Evolutionary conservation across 2,113 vertebrate species (phyloP).

Genomic region (Callocephalon fimbriatum): DNA sequence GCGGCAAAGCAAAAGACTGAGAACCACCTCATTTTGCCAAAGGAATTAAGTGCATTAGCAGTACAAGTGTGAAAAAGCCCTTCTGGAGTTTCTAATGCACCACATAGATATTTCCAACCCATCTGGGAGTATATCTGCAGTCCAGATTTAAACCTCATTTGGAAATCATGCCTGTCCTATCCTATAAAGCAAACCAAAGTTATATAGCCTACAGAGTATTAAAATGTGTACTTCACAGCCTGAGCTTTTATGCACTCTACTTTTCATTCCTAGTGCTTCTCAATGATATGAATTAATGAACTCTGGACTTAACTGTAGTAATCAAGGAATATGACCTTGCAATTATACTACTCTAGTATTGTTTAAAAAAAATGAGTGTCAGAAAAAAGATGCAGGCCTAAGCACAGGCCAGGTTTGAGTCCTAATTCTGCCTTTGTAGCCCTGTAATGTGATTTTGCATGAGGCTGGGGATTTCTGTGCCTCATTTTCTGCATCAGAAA

Average conservation of each 20-base stretch:
- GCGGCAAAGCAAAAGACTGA: slow-evolving; percentile 10
- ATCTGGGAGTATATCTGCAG: slow-evolving; percentile 19
- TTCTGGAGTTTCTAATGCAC: slow-evolving; percentile 44
- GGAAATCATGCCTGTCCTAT: slow-evolving; percentile 41
- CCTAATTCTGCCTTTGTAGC: neutral
- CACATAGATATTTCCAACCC: slow-evolving; percentile 5
- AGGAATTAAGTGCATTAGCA: slow-evolving; percentile 43
- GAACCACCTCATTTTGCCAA: slow-evolving; percentile 25
- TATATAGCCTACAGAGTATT: neutral
- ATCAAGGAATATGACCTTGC: neutral
- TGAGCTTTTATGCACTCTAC: neutral
- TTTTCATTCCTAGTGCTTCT: slow-evolving; percentile 16
- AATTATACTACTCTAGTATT: neutral
- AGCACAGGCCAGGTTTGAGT: neutral
- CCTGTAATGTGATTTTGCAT: neutral
- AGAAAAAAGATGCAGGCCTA: neutral
- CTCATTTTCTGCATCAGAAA: slow-evolving; percentile 20
- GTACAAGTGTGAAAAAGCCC: slow-evolving; percentile 46
- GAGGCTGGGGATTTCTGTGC: neutral
- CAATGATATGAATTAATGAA: neutral
- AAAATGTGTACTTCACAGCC: neutral
- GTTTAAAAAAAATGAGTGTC: neutral
- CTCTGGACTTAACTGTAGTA: neutral
- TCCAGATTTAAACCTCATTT: slow-evolving; percentile 50
- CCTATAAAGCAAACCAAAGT: slow-evolving; percentile 40